Base-by-base conservation (phyloP, 2,797 vertebrate species). In the Halcyon chelicuti region DNA sequence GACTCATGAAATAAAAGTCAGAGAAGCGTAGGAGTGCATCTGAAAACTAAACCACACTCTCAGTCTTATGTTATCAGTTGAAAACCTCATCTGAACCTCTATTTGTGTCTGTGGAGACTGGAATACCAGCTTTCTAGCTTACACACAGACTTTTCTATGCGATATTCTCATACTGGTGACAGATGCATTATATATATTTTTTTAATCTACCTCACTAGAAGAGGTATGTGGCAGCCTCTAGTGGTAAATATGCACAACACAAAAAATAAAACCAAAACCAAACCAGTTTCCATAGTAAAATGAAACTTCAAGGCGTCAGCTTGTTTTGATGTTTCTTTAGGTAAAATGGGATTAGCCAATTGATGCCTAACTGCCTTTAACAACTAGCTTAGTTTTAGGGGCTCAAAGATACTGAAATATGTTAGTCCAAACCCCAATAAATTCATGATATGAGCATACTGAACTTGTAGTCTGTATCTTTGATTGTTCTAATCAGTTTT, bases 161-260 rank as follows among this genome's bases (percentile, higher is more conserved):
- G 52, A 54, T 86, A 66, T 47, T 55, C 44, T 72, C 10, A 1
- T 44, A 61, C 14, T 13, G 67, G 47, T 68, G 31, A 31, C n/a
- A 73, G 60, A 49, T 14, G 17, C 9, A n/a, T 46, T 54, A 16
- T 47, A 25, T 49, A 13, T 49, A 14, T 13, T 74, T 90, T 42
- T 66, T 33, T 44, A 26, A 44, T 20, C 15, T 57, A 33, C 2
- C 17, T 68, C 28, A 39, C 25, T 39, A 85, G 68, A 66, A 90
- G 51, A 95, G 58, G 86, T 83, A 55, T 65, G 75, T 68, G 91
- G 96, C 95, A 98, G 84, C 97, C 97, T 54, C 98, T 98, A 97
- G 97, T 94, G 97, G 97, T 63, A 96, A 94, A 31, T 47, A 57
- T 23, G 28, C n/a, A n/a, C 7, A 12, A 12, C 42, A 42, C 42